Evolutionary conservation across 2,113 vertebrate genomes (phyloP).

Genomic region (Eubucco bourcierii): DNA sequence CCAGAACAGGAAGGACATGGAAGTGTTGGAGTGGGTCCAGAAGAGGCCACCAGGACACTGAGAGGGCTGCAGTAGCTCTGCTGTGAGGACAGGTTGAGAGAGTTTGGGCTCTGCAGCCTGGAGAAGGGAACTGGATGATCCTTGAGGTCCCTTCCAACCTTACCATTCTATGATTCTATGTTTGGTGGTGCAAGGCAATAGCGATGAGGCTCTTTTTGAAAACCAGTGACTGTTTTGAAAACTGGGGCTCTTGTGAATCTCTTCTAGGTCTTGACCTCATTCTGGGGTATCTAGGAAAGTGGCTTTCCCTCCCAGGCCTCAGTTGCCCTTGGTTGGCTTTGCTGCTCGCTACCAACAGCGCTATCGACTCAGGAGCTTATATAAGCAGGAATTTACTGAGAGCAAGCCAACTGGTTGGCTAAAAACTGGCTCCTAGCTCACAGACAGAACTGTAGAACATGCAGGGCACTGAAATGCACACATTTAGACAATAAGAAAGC

Average conservation of each 20-base stretch:
- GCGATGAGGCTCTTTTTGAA: not conserved
- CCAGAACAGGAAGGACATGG: too few species aligned
- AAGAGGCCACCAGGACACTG: too few species aligned
- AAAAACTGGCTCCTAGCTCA: not conserved
- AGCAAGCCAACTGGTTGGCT: not conserved
- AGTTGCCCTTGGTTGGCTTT: not conserved
- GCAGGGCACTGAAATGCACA: not conserved
- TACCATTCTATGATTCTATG: too few species aligned
- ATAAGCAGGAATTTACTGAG: not conserved
- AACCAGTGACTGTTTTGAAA: not conserved
- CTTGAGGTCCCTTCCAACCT: too few species aligned
- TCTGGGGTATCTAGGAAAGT: not conserved
- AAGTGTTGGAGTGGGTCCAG: too few species aligned
- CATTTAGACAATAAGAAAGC: not conserved
- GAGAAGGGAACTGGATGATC: too few species aligned
- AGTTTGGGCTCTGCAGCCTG: too few species aligned
- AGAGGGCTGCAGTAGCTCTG: too few species aligned
- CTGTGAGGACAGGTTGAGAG: too few species aligned
- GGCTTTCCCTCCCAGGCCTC: not conserved
- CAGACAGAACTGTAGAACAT: not conserved
- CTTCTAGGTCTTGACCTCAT: not conserved
- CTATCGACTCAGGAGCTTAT: not conserved
- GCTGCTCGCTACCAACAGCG: not conserved
- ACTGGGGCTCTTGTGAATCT: not conserved
- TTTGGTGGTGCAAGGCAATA: not conserved